Conservation (phyloP, 2,888 invertebrate genomes). For the Escarpia spicata region DNA sequence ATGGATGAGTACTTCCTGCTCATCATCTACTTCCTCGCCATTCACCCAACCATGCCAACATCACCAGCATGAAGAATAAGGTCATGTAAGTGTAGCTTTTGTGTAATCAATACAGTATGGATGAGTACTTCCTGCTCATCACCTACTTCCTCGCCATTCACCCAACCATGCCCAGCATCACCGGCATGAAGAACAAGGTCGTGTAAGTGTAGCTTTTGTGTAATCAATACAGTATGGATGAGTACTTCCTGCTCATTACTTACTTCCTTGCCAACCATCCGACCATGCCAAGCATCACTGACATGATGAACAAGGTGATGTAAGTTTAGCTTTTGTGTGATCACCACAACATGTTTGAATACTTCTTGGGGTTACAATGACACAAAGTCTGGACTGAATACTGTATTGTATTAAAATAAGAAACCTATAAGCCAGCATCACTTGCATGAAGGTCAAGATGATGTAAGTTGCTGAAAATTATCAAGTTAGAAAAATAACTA, state of each 20-base stretch:
- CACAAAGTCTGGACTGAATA: too few species aligned
- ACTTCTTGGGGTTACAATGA: background rate
- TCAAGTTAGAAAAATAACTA: too few species aligned
- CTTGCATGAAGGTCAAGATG: too few species aligned
- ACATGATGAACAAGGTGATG: constrained; percentile 18
- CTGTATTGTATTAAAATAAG: too few species aligned
- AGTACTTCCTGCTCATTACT: constrained; percentile 44
- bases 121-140: constrained; percentile 41
- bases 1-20: constrained; percentile 39
- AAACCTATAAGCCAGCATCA: too few species aligned
- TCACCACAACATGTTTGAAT: background rate
- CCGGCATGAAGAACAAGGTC: constrained; percentile 22
- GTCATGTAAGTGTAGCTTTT: background rate
- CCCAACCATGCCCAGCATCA: constrained; percentile 43
- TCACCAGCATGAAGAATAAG: constrained; percentile 29
- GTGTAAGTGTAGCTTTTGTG: background rate
- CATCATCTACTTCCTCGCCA: constrained; percentile 50
- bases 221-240: background rate
- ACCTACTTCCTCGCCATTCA: constrained; percentile 51
- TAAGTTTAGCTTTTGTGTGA: background rate
- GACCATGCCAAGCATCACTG: constrained; percentile 41
- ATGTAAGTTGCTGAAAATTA: too few species aligned
- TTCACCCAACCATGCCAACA: constrained; percentile 46
- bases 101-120: background rate
- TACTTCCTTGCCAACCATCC: constrained; percentile 51